A percentile compares a stretch with the other conserved stretches of the same genome.
phyloP scores from a whole-genome alignment of 2,113 vertebrate species.

The Phalacrocorax carbo region DNA sequence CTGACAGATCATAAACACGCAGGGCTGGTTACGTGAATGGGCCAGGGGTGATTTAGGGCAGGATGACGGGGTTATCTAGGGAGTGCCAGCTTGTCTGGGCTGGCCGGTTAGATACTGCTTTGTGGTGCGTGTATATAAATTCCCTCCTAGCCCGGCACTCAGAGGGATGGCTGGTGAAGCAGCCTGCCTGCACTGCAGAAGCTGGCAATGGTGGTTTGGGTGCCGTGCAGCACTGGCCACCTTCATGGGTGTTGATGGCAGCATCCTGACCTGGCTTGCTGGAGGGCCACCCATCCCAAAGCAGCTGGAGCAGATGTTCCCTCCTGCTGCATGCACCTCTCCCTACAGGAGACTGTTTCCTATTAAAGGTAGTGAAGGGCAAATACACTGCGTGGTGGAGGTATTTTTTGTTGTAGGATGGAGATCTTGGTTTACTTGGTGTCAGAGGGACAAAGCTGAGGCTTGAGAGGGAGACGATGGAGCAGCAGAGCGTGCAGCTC shows the following conservation, averaged over 20 bases:
- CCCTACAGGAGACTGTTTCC: neutral
- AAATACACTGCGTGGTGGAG: rapidly evolving
- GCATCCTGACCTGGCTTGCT: neutral
- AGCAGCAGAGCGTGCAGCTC: neutral
- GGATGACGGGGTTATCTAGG: constrained; percentile 32
- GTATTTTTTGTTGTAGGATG: neutral
- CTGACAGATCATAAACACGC: neutral
- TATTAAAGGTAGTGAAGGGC: neutral
- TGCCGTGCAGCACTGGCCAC: rapidly evolving
- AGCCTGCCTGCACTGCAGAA: neutral
- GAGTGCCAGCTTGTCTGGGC: constrained; percentile 46
- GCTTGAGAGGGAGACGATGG: neutral
- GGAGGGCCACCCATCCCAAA: neutral
- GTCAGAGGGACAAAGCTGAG: neutral
- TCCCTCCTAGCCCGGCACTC: neutral
- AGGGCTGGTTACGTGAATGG: neutral
- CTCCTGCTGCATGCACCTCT: neutral
- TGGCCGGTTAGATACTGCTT: neutral
- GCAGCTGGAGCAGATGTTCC: neutral
- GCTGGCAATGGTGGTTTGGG: neutral
- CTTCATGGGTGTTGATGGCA: neutral
- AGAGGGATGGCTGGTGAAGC: neutral
- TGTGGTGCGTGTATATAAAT: neutral
- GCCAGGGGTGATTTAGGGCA: neutral
- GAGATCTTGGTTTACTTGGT: neutral